Evolutionary conservation across 37 sponge, comb jelly and placozoan genomes (phyloP), one percentile per base, ranked within the genome.

Genomic region (Spongilla lacustris): DNA sequence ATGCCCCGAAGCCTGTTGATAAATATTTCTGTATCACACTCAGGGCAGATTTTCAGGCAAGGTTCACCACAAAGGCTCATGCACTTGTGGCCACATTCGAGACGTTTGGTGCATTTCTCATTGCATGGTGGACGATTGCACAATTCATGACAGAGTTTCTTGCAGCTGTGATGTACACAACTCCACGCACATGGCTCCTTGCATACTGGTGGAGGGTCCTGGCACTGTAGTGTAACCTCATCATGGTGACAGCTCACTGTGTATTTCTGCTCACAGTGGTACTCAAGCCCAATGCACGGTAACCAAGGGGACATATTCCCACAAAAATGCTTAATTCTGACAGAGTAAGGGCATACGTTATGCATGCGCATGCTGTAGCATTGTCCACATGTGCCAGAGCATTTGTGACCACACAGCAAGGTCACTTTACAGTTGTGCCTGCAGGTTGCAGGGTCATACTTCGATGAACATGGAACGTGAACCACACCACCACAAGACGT

Each of bases 11-110:
- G 38, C 13, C 37, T 69, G n/a, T 49, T 74, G 23, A 24, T 69
- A n/a, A 89, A 89, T 12, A 69, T 77, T 5, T 73, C 27, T 6
- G 21, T 58, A 0, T 84, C 27, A 38, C 95, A 95, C 30, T 78
- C 24, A 2, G 76, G 74, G 67, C 95, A 95, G 0, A 89, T 32
- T 19, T 33, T 76, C 22, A 88, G 78, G 73, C 95, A 94, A 37
- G 76, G 66, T 58, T 94, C 95, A 38, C 95, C 95, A 86, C 95
- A 94, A 27, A 94, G 31, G 25, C 90, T 88, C 50, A 37, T 32
- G 76, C 95, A 95, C 27, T 34, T 68, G 67, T 95, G 95, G 58
- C 83, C 86, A 92, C 95, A 95, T 21, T 37, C 0, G 27, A 89
- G 72, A 10, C 28, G 37, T 25, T 84, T 80, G 0, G 37, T 33